These are phyloP conservation scores for Argyresthia goedartella DNA, from an alignment of 2,888 invertebrate genomes.

Conservation along the genomic window DNA sequence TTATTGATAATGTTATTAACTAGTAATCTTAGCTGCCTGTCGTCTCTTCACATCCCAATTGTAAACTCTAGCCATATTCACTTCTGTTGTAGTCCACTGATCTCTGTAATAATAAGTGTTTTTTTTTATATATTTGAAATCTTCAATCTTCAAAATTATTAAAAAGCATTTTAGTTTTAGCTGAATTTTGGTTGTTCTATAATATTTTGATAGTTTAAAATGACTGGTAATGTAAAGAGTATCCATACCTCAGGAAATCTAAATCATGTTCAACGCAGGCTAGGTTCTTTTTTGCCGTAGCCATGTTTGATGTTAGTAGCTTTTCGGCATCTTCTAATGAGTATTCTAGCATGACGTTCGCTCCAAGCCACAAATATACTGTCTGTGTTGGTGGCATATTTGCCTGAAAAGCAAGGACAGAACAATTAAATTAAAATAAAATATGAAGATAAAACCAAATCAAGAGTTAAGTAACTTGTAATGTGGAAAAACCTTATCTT, in stretches of 20 bases:
- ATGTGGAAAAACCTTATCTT: no score
- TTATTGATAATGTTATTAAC: not conserved
- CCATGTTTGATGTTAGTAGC: slow-evolving; percentile 85
- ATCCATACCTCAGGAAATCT: slow-evolving; percentile 84
- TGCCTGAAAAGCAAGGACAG: slow-evolving; percentile 72
- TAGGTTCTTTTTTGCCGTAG: slow-evolving; percentile 86
- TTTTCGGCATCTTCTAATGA: slow-evolving; percentile 90
- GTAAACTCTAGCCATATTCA: slow-evolving; percentile 98
- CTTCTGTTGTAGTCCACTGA: slow-evolving; percentile 98
- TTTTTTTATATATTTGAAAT: not conserved
- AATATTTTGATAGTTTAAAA: not conserved
- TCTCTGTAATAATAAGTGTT: slow-evolving; percentile 73
- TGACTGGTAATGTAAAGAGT: not conserved
- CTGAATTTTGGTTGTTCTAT: not conserved
- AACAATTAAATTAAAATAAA: not conserved
- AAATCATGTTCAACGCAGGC: slow-evolving; percentile 91
- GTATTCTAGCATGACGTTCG: slow-evolving; percentile 98
- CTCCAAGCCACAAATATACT: slow-evolving; percentile 87
- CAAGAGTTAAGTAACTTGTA: no score
- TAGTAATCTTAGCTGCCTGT: slow-evolving; percentile 74
- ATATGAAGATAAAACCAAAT: no score
- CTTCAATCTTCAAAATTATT: no score
- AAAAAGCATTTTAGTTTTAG: not conserved
- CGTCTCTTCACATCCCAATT: slow-evolving; percentile 98
- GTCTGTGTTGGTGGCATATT: slow-evolving; percentile 89